These are phyloP conservation scores for Catharus fuscescens DNA, from an alignment of 2,113 vertebrate species.

Conservation along the genomic window DNA sequence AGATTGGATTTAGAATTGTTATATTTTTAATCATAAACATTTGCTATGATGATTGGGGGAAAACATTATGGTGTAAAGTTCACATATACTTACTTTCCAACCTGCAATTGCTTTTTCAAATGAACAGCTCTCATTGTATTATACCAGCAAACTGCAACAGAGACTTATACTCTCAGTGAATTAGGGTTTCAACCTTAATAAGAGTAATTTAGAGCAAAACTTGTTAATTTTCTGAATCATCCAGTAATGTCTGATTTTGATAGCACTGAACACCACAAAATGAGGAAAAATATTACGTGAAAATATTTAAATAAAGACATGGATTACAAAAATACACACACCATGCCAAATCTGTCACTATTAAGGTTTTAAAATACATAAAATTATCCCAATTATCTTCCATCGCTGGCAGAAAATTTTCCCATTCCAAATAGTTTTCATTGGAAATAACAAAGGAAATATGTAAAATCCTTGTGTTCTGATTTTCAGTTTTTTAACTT, in stretches of 20 bases:
- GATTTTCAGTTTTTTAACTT: neutral
- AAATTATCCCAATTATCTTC: neutral
- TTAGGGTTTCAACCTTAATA: neutral
- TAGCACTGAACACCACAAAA: neutral
- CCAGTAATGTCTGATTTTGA: neutral
- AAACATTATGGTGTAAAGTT: neutral
- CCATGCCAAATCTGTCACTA: neutral
- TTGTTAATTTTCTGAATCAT: neutral
- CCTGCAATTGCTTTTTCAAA: constrained; percentile 73
- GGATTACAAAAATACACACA: constrained; percentile 6
- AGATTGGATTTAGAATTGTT: neutral
- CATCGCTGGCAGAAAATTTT: neutral
- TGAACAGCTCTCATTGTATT: constrained; percentile 70
- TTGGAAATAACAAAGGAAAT: neutral
- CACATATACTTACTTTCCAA: constrained; percentile 56
- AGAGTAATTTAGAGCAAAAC: constrained; percentile 1
- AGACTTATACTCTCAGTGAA: neutral
- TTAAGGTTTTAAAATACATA: neutral
- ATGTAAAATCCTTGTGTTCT: neutral
- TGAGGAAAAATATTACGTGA: neutral
- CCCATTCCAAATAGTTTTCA: neutral
- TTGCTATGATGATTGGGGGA: neutral
- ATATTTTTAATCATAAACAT: constrained; percentile 17
- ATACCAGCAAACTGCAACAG: neutral
- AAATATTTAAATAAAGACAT: neutral